Base-by-base conservation (phyloP, 2,888 invertebrate genomes). In the Dinocampus coccinellae region DNA sequence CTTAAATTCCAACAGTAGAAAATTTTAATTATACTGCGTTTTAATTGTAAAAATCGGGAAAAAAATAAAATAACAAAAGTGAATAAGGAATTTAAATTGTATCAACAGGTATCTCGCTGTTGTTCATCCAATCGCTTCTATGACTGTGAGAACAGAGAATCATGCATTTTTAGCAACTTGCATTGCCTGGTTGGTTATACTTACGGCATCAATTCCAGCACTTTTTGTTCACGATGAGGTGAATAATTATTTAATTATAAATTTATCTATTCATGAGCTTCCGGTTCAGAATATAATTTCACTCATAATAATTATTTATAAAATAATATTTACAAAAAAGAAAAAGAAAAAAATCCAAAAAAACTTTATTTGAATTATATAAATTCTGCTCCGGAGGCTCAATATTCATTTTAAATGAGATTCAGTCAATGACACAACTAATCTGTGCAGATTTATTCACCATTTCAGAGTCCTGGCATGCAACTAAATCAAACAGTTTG, bases 111-210 rank as follows among this genome's bases (percentile, higher is more conserved):
- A 95, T 85, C 91, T 98, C 87, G 97, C 97, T 34, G 97, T 98
- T 1, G 97, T 97, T 1, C 96, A 96, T 87, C 97, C 97, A 3
- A 94, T 97, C 77, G 91, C 93, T 0, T 95, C 96, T 63, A 96
- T 96, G 92, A 93, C 94, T 0, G 90, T 95, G 77, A 90, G 97
- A 70, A 96, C 95, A 1, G 94, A 95, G 83, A 90, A 90, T 74
- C 95, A 96, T 85, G 95, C 97, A 13, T 90, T 93, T 77, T 87
- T 93, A 69, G 95, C 95, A 22, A 95, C 96, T 76, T 90, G 91
- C 55, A 90, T 93, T 77, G 92, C 93, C 64, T 97, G 97, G 97
- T 90, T 93, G 64, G 89, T 95, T 73, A 95, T 97, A 71, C 88
- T 95, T 64, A 91, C 93, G 11, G 91, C 92, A 16, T 94, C 94